Percentiles rank a stretch among this genome's conserved stretches.
Evolutionary conservation across 2,113 vertebrate genomes (phyloP).

Genomic region (crab-eating macaque (Macaca fascicularis)): DNA sequence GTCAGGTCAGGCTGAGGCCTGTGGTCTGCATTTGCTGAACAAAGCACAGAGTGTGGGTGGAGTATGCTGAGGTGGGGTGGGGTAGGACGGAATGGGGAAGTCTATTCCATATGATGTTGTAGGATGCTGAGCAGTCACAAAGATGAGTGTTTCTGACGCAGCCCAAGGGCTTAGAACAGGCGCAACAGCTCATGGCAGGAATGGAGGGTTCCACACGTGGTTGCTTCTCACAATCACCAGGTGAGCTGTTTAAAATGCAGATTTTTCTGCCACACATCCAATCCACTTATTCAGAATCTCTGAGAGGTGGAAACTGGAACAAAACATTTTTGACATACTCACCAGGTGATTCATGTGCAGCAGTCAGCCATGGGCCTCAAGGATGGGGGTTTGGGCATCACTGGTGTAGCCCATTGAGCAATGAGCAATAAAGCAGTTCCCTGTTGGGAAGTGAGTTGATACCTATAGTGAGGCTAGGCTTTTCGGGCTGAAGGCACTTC

Average conservation of each 20-base stretch:
- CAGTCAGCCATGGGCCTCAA: not conserved
- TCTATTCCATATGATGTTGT: not conserved
- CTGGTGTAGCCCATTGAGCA: not conserved
- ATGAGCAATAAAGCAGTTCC: not conserved
- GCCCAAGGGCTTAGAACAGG: not conserved
- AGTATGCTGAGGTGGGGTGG: accelerated
- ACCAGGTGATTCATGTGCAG: no score
- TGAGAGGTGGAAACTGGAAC: not conserved
- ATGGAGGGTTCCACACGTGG: not conserved
- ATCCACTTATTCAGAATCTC: not conserved
- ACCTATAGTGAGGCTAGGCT: not conserved
- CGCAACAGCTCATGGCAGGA: accelerated
- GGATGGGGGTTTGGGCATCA: not conserved
- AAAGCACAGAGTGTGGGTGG: accelerated
- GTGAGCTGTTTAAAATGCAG: not conserved
- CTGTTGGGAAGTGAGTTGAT: no score
- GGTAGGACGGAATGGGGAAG: accelerated
- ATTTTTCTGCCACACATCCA: not conserved
- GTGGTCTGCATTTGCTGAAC: not conserved
- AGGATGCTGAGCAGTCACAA: not conserved
- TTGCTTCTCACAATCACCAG: not conserved
- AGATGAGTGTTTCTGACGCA: not conserved
- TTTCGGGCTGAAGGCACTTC: no score
- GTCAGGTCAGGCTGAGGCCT: not conserved
- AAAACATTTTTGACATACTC: no score